Conservation (phyloP, 2,888 invertebrate species). For the Tenthredo distinguenda region DNA sequence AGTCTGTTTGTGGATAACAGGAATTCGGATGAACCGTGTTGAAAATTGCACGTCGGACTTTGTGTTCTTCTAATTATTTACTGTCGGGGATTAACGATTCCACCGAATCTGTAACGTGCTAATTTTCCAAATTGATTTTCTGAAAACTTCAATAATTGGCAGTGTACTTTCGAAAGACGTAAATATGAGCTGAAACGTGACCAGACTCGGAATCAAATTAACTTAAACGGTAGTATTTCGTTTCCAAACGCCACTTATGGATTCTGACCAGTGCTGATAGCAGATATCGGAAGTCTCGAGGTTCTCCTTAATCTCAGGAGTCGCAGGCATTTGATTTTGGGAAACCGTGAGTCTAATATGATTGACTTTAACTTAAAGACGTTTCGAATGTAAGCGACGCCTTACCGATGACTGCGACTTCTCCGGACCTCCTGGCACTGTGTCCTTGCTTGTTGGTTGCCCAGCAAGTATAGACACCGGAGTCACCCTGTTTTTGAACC, state of each 20-base stretch:
- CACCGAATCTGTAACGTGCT: neutral
- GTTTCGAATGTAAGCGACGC: constrained; percentile 60
- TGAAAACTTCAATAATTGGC: neutral
- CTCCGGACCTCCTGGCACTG: constrained; percentile 86
- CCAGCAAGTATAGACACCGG: constrained; percentile 90
- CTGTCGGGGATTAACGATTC: neutral
- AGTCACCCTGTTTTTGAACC: constrained; percentile 87
- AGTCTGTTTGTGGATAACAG: neutral
- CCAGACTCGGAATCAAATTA: neutral
- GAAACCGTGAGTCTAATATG: constrained; percentile 18
- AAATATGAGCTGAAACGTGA: neutral
- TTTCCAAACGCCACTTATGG: neutral
- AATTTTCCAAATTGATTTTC: neutral
- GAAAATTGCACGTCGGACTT: neutral
- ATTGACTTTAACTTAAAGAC: neutral
- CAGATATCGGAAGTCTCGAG: neutral
- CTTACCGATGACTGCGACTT: constrained; percentile 89
- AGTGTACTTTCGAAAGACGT: neutral
- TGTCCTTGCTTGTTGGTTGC: constrained; percentile 89
- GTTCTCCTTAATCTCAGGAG: neutral
- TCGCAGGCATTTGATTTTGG: neutral
- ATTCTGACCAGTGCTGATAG: neutral
- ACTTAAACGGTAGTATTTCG: neutral
- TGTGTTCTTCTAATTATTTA: neutral
- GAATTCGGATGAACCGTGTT: neutral